phyloP scores from a whole-genome alignment of 2,888 invertebrate species.

The Patella depressa region DNA sequence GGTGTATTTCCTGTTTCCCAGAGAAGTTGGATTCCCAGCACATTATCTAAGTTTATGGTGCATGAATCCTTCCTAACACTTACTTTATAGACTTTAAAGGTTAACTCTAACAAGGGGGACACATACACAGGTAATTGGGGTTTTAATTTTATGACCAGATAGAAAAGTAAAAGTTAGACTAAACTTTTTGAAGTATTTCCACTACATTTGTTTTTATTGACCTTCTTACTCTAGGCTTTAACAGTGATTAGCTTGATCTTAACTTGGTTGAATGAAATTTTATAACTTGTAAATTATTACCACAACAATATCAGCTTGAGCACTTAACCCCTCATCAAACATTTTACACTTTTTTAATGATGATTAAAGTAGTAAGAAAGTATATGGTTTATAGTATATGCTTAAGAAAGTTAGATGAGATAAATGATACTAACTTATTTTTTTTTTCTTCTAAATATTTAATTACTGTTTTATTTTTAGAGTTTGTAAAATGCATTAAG shows the following conservation, averaged over 20 bases:
- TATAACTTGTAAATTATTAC: not conserved
- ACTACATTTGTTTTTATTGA: slow-evolving; percentile 1
- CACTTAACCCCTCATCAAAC: not conserved
- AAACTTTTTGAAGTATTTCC: slow-evolving; percentile 1
- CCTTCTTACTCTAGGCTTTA: no score
- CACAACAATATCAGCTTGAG: not conserved
- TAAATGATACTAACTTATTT: no score
- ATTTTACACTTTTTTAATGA: not conserved
- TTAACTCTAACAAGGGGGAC: no score
- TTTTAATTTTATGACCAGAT: slow-evolving; percentile 1
- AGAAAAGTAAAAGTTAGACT: not conserved
- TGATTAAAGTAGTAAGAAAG: not conserved
- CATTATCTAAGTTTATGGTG: slow-evolving; percentile 2
- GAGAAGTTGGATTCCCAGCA: not conserved
- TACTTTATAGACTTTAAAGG: no score
- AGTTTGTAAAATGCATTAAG: no score
- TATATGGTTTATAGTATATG: no score
- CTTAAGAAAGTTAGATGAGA: no score
- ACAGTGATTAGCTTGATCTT: no score
- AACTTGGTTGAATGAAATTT: not conserved
- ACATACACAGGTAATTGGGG: not conserved
- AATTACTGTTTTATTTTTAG: no score
- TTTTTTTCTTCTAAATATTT: no score
- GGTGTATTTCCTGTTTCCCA: slow-evolving; percentile 2
- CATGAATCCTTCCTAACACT: slow-evolving; percentile 1